Conservation (phyloP, 2,888 invertebrate genomes). For the Apodemia duryi region DNA sequence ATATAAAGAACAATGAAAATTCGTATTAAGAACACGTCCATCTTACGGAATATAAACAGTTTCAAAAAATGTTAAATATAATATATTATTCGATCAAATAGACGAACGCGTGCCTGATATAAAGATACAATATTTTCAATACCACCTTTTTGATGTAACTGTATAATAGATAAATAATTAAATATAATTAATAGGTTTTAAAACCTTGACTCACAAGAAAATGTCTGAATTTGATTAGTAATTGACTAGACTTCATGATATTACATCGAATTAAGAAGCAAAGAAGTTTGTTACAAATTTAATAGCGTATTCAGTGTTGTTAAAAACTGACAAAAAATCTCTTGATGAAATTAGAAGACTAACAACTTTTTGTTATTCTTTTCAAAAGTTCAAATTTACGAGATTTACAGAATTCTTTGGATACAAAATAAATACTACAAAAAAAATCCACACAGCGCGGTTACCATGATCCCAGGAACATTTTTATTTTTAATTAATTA, state of each 20-base stretch:
- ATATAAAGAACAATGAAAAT: constrained; percentile 40
- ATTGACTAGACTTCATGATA: constrained; percentile 6
- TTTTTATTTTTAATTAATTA: no score
- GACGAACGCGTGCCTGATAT: constrained; percentile 67
- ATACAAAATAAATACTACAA: no score
- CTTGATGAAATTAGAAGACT: not conserved
- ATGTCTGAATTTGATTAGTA: constrained; percentile 15
- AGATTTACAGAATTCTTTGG: no score
- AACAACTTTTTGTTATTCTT: no score
- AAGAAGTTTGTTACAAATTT: constrained; percentile 10
- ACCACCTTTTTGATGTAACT: constrained; percentile 44
- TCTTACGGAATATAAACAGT: constrained; percentile 49
- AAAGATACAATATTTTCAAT: constrained; percentile 62
- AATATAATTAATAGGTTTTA: constrained; percentile 28
- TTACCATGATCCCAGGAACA: no score
- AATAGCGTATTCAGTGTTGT: constrained; percentile 13
- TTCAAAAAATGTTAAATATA: constrained; percentile 46
- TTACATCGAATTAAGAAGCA: constrained; percentile 14
- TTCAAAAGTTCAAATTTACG: no score
- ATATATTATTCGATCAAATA: constrained; percentile 43
- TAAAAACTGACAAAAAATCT: not conserved
- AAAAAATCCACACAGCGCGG: no score
- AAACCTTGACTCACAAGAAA: constrained; percentile 13
- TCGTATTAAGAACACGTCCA: constrained; percentile 63
- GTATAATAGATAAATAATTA: constrained; percentile 29